phyloP scores from a whole-genome alignment of 1,140 invertebrate genomes.

The Drosophila nebulosa region DNA sequence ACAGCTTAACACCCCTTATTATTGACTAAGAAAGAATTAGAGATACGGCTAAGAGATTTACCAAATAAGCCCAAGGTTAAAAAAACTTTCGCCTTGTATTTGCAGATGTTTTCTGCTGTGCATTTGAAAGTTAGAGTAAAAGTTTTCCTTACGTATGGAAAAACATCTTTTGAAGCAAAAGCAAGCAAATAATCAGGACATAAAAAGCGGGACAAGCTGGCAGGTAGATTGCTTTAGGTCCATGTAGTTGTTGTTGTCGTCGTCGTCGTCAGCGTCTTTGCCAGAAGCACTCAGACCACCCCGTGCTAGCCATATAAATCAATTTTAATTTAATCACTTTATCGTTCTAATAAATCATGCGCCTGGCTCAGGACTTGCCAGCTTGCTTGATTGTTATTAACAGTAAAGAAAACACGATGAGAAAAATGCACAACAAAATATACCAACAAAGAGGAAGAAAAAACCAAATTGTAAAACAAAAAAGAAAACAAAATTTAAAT shows the following conservation, averaged over 20 bases:
- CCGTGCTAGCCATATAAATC: slow-evolving; percentile 58
- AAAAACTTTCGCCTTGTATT: no score
- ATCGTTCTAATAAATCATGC: slow-evolving; percentile 74
- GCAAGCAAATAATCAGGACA: slow-evolving; percentile 31
- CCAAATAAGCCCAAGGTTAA: no score
- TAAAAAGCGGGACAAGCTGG: background rate
- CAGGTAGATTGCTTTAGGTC: slow-evolving; percentile 21
- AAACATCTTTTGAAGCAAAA: slow-evolving; percentile 33
- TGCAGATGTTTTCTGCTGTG: background rate
- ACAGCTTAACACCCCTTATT: no score
- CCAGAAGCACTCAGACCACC: slow-evolving; percentile 13
- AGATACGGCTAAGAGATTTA: no score
- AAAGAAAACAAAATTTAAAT: slow-evolving; percentile 75
- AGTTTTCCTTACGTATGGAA: background rate
- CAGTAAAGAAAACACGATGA: slow-evolving; percentile 54
- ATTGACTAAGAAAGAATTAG: no score
- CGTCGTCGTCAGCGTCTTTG: background rate
- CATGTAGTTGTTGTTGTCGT: slow-evolving; percentile 16
- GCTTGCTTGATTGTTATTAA: slow-evolving; percentile 56
- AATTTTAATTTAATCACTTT: slow-evolving; percentile 79
- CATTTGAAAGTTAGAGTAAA: background rate
- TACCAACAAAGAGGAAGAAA: slow-evolving; percentile 36
- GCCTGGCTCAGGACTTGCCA: slow-evolving; percentile 23
- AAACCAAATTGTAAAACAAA: slow-evolving; percentile 63
- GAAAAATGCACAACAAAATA: slow-evolving; percentile 65